Evolutionary conservation across 2,888 invertebrate genomes (phyloP).

Genomic region (Drosophila testacea): DNA sequence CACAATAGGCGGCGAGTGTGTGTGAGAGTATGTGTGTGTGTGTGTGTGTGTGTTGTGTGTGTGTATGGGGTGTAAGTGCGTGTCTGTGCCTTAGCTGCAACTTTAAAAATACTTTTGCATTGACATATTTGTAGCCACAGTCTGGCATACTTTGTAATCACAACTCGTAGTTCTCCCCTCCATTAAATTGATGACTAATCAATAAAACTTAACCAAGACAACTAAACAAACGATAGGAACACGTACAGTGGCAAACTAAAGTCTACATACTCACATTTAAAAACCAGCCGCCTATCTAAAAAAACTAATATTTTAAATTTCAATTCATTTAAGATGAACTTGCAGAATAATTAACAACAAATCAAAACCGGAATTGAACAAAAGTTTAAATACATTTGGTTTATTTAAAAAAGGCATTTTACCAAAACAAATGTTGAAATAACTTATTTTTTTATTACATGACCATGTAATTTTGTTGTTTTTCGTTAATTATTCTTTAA

Average conservation of each 20-base stretch:
- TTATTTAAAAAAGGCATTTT: too few species aligned
- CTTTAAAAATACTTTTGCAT: conserved; percentile 75
- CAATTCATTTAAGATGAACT: too few species aligned
- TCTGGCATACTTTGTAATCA: conserved; percentile 37
- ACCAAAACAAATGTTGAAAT: too few species aligned
- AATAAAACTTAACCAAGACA: conserved; percentile 67
- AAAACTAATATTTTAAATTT: too few species aligned
- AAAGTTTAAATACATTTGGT: too few species aligned
- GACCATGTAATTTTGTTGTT: too few species aligned
- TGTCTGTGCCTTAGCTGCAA: conserved; percentile 44
- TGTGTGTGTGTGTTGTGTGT: conserved; percentile 22
- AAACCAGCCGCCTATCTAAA: too few species aligned
- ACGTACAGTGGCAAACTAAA: not conserved
- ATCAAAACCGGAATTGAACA: too few species aligned
- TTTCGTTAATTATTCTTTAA: too few species aligned
- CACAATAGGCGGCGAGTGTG: conserved; percentile 14
- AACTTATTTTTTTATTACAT: too few species aligned
- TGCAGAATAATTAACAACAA: too few species aligned
- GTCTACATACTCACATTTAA: too few species aligned
- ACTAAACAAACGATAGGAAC: conserved; percentile 31
- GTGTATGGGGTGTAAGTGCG: conserved; percentile 25
- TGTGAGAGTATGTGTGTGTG: conserved; percentile 19
- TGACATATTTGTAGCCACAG: conserved; percentile 66
- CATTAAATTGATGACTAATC: conserved; percentile 74
- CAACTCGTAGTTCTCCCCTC: not conserved